Evolutionary conservation across 2,797 vertebrate genomes (phyloP), one percentile per base, ranked within the genome.

Genomic region (Sebastes cheni): DNA sequence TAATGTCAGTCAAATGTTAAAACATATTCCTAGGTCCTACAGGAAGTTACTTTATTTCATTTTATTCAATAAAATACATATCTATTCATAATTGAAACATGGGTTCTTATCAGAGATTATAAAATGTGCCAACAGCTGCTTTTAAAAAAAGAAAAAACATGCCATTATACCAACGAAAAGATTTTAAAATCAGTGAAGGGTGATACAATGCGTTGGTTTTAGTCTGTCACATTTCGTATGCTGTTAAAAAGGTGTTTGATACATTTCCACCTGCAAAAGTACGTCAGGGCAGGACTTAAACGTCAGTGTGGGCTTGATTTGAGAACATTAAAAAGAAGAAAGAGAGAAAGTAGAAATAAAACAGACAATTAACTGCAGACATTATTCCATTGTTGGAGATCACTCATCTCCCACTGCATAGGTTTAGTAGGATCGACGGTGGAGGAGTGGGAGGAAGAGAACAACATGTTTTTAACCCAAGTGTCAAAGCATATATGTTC

Each of bases 401-500:
- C 54, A 42, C 69, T 78, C 54, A 50, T 61, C 56, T 85, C 84
- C 74, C 64, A 62, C 84, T 62, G 81, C 65, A 75, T 67, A 67
- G 72, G 73, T 75, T 14, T 85, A 46, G 67, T 68, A 86, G 68
- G 75, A 72, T 61, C 75, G 84, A 76, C n/a, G 30, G 56, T 58
- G 76, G 42, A 64, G 56, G 36, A 85, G 82, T 81, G 56, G 82
- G 81, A 84, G 80, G 70, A 84, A 82, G 76, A 82, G 29, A 80
- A 75, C 54, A 73, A 71, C 74, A 56, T 71, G 69, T 82, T 90
- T 85, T 87, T 72, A 85, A 80, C 80, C 52, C 59, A 81, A 61
- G 77, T 89, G 88, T 90, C 82, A 84, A 77, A 65, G 77, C 22
- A 6, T 82, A 71, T 75, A 79, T 84, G 54, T 83, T 91, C 64